Conservation (phyloP, 2,113 vertebrate genomes). For the Callospermophilus lateralis region DNA sequence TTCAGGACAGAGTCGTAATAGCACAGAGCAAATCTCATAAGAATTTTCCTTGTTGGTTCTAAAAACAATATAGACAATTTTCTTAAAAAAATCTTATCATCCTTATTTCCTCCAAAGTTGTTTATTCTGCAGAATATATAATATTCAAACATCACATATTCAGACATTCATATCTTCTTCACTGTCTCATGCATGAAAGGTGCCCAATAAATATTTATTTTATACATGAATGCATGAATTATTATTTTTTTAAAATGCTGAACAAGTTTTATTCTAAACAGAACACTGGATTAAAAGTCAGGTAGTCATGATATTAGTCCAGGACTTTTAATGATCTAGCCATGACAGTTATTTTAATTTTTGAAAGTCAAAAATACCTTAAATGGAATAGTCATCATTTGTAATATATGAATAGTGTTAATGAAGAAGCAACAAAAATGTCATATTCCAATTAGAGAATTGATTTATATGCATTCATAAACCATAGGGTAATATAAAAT, state of each 20-base stretch:
- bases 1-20: background rate
- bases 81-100: background rate
- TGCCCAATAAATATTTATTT: constrained; percentile 49
- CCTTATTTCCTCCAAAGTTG: background rate
- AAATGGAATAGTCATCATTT: background rate
- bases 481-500: background rate
- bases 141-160: constrained; percentile 31
- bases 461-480: background rate
- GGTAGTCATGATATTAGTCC: background rate
- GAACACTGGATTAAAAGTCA: background rate
- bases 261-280: background rate
- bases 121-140: background rate
- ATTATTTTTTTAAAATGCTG: background rate
- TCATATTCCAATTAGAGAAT: background rate
- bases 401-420: background rate
- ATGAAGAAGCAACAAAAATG: background rate
- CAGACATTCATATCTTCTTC: background rate
- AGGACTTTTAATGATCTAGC: background rate
- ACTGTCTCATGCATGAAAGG: background rate
- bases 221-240: constrained; percentile 12
- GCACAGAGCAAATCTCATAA: background rate
- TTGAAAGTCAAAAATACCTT: background rate
- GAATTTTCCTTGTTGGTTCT: background rate
- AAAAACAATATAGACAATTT: background rate
- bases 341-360: constrained; percentile 18